Evolutionary conservation across 2,888 invertebrate genomes (phyloP).

Genomic region (Orthonevra nobilis): DNA sequence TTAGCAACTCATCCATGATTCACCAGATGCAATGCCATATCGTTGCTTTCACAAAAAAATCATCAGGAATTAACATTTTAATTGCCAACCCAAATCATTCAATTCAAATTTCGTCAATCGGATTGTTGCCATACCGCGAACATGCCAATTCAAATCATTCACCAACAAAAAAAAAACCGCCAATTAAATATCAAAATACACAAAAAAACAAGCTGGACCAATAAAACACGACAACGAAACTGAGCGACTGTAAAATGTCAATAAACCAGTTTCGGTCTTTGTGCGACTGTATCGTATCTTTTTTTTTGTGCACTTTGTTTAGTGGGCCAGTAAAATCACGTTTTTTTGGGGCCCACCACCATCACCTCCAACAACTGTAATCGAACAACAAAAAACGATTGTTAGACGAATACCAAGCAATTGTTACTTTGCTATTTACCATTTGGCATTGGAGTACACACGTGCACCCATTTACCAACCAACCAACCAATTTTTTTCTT

Average conservation of each 20-base stretch:
- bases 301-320: conserved; percentile 25
- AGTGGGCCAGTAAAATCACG: conserved; percentile 57
- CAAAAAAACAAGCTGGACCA: too few relatives aligned
- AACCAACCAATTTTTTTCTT: conserved; percentile 17
- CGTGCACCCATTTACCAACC: conserved; percentile 49
- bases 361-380: conserved; percentile 8
- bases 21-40: too few relatives aligned
- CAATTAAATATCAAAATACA: conserved; percentile 51
- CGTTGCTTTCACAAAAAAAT: too few relatives aligned
- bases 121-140: conserved; percentile 1
- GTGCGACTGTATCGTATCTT: background rate
- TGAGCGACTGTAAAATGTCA: conserved; percentile 44
- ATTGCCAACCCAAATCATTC: conserved; percentile 19
- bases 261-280: conserved; percentile 41
- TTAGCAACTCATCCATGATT: too few relatives aligned
- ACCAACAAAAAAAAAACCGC: conserved; percentile 24
- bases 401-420: conserved; percentile 19
- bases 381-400: conserved; percentile 12
- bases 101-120: conserved; percentile 36
- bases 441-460: conserved; percentile 41
- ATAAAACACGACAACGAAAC: background rate
- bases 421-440: conserved; percentile 40
- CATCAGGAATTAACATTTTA: conserved; percentile 4
- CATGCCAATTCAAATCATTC: conserved; percentile 18
- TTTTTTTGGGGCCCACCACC: conserved; percentile 11